A percentile compares a stretch with the other conserved stretches of the same genome.
Evolutionary conservation across 1,140 invertebrate species (phyloP).

Genomic region (Pachypsylla venusta): DNA sequence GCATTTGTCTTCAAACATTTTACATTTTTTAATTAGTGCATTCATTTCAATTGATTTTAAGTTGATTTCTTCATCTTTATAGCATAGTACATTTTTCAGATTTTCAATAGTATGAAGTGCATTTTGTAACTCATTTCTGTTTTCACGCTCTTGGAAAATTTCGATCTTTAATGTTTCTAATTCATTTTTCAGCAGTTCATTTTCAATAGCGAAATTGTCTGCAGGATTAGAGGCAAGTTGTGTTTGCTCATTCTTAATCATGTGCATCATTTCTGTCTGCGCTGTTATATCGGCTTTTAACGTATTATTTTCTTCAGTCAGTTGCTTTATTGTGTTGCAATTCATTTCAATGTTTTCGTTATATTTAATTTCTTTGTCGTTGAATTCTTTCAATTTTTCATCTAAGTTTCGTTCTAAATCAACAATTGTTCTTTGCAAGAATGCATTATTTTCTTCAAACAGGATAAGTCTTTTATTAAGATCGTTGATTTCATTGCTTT

Average conservation of each 20-base stretch:
- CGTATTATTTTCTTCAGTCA: neutral
- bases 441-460: constrained; percentile 7
- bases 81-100: neutral
- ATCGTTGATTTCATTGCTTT: neutral
- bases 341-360: constrained; percentile 2
- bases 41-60: neutral
- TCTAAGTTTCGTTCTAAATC: constrained; percentile 2
- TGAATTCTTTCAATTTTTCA: constrained; percentile 5
- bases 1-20: neutral
- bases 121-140: too few relatives aligned
- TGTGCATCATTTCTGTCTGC: neutral
- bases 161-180: neutral
- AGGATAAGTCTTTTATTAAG: constrained; percentile 3
- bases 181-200: neutral
- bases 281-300: neutral
- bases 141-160: too few relatives aligned
- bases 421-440: neutral
- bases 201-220: neutral
- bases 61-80: neutral
- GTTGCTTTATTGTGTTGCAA: neutral
- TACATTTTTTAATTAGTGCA: neutral
- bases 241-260: neutral
- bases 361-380: neutral
- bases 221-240: neutral
- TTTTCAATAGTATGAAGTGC: neutral